Evolutionary conservation across 2,888 invertebrate species (phyloP).

Genomic region (Andrena fulva): DNA sequence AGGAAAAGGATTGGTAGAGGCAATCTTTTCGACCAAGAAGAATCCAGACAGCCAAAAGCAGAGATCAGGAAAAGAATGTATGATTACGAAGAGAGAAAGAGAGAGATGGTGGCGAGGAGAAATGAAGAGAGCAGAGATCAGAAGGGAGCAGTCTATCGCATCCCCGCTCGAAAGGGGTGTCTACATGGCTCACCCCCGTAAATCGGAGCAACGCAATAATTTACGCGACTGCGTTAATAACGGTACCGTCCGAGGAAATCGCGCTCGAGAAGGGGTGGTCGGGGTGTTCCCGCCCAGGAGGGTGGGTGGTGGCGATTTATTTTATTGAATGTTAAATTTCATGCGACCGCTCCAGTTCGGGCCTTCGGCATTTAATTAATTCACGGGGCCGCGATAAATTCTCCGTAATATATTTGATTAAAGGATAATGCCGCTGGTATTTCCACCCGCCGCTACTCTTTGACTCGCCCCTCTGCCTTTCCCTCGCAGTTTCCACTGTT

Average conservation of each 20-base stretch:
- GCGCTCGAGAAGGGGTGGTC: slow-evolving; percentile 51
- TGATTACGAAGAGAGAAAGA: background rate
- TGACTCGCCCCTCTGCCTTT: slow-evolving; percentile 65
- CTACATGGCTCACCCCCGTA: slow-evolving; percentile 43
- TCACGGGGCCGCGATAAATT: slow-evolving; percentile 84
- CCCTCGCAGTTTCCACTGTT: slow-evolving; percentile 58
- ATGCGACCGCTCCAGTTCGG: slow-evolving; percentile 78
- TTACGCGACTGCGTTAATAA: slow-evolving; percentile 69
- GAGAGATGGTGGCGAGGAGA: background rate
- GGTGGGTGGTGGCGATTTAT: slow-evolving; percentile 76
- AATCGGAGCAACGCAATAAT: slow-evolving; percentile 66
- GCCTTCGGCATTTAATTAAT: slow-evolving; percentile 85
- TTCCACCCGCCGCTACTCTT: slow-evolving; percentile 71
- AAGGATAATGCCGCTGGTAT: slow-evolving; percentile 84
- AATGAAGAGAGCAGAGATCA: background rate
- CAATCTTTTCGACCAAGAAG: too few relatives aligned
- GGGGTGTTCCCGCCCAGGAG: slow-evolving; percentile 69
- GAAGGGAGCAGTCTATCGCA: slow-evolving; percentile 29
- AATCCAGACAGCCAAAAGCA: background rate
- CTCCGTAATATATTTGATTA: slow-evolving; percentile 85
- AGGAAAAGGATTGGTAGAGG: background rate
- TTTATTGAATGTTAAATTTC: slow-evolving; percentile 83
- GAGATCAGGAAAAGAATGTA: background rate
- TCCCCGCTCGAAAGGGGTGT: slow-evolving; percentile 46
- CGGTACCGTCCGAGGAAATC: slow-evolving; percentile 55